A percentile compares a stretch with the other conserved stretches of the same genome.
Conservation (phyloP, 2,113 vertebrate species). For the Myanophis thanlyinensis region DNA sequence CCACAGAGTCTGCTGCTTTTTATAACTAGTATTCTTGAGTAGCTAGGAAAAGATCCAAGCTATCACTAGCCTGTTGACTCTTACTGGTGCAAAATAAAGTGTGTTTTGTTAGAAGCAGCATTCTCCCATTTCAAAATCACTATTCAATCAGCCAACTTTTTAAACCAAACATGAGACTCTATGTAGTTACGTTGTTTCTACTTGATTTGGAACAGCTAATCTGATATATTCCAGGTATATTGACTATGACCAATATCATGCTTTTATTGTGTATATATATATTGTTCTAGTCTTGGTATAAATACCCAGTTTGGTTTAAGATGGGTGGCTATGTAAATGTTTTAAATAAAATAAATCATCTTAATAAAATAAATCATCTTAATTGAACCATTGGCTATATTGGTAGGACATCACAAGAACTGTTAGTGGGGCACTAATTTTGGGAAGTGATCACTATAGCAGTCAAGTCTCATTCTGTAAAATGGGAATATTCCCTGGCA, state of each 20-base stretch:
- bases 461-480: neutral
- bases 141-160: neutral
- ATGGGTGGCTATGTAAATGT: neutral
- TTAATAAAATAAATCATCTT: neutral
- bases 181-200: neutral
- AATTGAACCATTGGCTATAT: neutral
- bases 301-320: neutral
- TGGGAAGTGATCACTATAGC: neutral
- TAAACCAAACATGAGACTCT: neutral
- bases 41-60: neutral
- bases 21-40: neutral
- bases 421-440: neutral
- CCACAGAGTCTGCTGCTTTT: neutral
- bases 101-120: neutral
- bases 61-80: neutral
- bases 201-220: neutral
- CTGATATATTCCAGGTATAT: neutral
- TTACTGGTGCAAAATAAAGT: neutral
- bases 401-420: neutral
- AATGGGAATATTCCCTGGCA: neutral
- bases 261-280: neutral
- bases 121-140: neutral
- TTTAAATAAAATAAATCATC: neutral
- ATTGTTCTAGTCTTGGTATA: neutral
- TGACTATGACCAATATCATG: neutral